Evolutionary conservation across 2,113 vertebrate species (phyloP), one percentile per base, ranked within the genome.

Genomic region (Ptyas mucosa): DNA sequence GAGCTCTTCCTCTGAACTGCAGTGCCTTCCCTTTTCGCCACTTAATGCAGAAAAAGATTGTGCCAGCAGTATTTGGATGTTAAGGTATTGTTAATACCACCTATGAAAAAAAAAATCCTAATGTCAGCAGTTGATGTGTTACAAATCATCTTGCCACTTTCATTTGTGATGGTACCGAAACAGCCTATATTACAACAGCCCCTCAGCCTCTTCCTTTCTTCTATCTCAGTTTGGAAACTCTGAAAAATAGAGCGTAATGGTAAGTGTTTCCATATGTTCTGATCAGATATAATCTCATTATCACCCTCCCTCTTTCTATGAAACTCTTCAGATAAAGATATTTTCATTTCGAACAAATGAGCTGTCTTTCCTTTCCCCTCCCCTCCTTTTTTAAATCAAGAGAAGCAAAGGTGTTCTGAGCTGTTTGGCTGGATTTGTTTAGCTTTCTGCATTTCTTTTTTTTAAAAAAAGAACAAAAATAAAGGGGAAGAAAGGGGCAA

Each of bases 201-300:
- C 53, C 53, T 92, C 81, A 81, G 29, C n/a, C 39, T 53, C 88
- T 87, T 90, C n/a, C 64, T 21, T 88, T 93, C 29, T 53, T 91
- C 85, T 29, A 52, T 43, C 11, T 86, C 52, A 90, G 34, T 95
- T 93, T 64, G n/a, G 94, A 92, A 92, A 81, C 23, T 53, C 51
- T 49, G 54, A 93, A 91, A 96, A 94, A 90, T 3, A 0, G 46
- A 95, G 87, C 89, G 53, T 89, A 95, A 96, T 69, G 55, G 87
- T 81, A 93, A 95, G 87, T 52, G 85, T 94, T 95, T 94, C 93
- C 87, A 6, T 96, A 94, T 95, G 87, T 94, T 97, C 96, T 94
- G 94, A 95, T 96, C 95, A 94, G 15, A 94, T 96, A 89, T 89
- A 89, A 93, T 53, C 75, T 97, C 94, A 93, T 96, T 96, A 94